Conservation (phyloP, 2,888 invertebrate genomes). For the Drosophila niveifrons region DNA sequence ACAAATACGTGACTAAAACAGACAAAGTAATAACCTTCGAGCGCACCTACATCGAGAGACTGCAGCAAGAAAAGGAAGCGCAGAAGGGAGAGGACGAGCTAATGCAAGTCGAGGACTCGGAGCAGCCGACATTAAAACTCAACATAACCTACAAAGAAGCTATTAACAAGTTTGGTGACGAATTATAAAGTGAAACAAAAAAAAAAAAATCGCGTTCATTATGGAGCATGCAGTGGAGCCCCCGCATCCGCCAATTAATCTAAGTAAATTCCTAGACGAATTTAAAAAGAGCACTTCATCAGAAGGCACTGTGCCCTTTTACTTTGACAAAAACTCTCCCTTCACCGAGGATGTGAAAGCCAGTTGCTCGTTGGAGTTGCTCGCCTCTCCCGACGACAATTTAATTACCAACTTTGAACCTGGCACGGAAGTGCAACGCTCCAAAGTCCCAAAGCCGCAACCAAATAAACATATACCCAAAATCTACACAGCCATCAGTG, state of each 20-base stretch:
- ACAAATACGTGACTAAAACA: slow-evolving; percentile 88
- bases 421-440: slow-evolving; percentile 41
- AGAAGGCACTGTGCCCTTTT: slow-evolving; percentile 31
- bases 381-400: slow-evolving; percentile 53
- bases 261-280: slow-evolving; percentile 67
- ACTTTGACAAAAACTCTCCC: slow-evolving; percentile 45
- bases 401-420: slow-evolving; percentile 37
- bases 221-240: slow-evolving; percentile 79
- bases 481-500: slow-evolving; percentile 41
- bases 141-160: slow-evolving; percentile 83
- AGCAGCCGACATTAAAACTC: slow-evolving; percentile 42
- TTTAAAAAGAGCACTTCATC: slow-evolving; percentile 46
- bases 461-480: slow-evolving; percentile 36
- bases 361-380: slow-evolving; percentile 55
- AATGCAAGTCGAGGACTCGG: slow-evolving; percentile 11
- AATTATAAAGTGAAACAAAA: slow-evolving; percentile 29
- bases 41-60: slow-evolving; percentile 87
- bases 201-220: slow-evolving; percentile 6
- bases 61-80: slow-evolving; percentile 37
- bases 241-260: slow-evolving; percentile 58
- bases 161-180: slow-evolving; percentile 74
- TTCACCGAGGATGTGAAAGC: slow-evolving; percentile 24
- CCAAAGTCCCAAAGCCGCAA: slow-evolving; percentile 17
- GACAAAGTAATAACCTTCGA: slow-evolving; percentile 89
- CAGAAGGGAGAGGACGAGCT: slow-evolving; percentile 39